Evolutionary conservation across 2,888 invertebrate genomes (phyloP).

Genomic region (Calliphora vomitoria): DNA sequence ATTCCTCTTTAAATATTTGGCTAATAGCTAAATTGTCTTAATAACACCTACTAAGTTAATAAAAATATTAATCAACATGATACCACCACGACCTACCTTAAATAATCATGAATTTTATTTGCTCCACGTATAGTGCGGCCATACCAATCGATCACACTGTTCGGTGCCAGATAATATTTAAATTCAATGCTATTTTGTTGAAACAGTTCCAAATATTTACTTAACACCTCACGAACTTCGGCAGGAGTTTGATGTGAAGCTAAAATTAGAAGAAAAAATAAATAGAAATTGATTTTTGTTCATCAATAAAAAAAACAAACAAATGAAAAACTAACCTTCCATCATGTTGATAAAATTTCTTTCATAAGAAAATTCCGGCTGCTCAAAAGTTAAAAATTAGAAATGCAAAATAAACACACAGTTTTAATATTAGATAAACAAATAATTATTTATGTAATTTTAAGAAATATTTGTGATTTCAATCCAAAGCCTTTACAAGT

Average conservation of each 20-base stretch:
- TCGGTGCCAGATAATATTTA: slow-evolving; percentile 78
- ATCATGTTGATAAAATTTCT: slow-evolving; percentile 57
- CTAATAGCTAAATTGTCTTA: too few relatives aligned
- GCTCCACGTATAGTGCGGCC: slow-evolving; percentile 79
- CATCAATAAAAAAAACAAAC: background rate
- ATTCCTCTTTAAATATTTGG: too few relatives aligned
- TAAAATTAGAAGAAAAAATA: slow-evolving; percentile 18
- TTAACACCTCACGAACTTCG: slow-evolving; percentile 73
- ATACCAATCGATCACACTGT: slow-evolving; percentile 80
- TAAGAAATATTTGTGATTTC: background rate
- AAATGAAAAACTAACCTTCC: slow-evolving; percentile 68
- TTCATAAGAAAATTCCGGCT: slow-evolving; percentile 33
- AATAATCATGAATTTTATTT: slow-evolving; percentile 77
- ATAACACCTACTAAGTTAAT: background rate
- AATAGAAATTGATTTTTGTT: slow-evolving; percentile 14
- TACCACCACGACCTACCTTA: slow-evolving; percentile 75
- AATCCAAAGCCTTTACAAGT: slow-evolving; percentile 8
- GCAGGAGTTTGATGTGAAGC: slow-evolving; percentile 32
- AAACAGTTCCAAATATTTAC: slow-evolving; percentile 77
- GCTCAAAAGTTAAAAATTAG: background rate
- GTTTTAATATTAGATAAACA: background rate
- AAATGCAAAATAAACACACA: background rate
- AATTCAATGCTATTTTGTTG: slow-evolving; percentile 75
- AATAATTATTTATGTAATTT: background rate
- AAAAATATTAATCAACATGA: background rate